Evolutionary conservation across 2,113 vertebrate species (phyloP).

Genomic region (Embiotoca jacksoni): DNA sequence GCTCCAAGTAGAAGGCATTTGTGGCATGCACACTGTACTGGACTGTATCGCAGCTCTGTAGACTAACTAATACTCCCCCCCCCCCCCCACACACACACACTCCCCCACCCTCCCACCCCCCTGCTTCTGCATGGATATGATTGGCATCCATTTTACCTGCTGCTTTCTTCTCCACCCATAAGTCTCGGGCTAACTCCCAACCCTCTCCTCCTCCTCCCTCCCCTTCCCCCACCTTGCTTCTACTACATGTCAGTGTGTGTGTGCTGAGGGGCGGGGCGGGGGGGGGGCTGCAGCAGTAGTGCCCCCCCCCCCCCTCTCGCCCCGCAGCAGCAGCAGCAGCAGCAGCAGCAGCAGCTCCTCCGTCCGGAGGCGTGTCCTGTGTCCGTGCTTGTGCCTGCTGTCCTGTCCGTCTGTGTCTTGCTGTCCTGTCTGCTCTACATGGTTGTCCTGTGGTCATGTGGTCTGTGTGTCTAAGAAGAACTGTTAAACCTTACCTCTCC

Average conservation of each 20-base stretch:
- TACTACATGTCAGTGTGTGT: slow-evolving; percentile 64
- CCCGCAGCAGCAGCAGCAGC: slow-evolving; percentile 59
- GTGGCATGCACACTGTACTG: slow-evolving; percentile 89
- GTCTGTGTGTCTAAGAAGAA: slow-evolving; percentile 67
- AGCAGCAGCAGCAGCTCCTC: slow-evolving; percentile 49
- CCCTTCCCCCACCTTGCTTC: slow-evolving; percentile 69
- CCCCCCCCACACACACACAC: slow-evolving; percentile 52
- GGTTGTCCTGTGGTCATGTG: slow-evolving; percentile 57
- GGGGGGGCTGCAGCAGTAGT: slow-evolving; percentile 30
- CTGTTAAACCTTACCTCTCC: slow-evolving; percentile 77
- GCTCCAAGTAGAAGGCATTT: slow-evolving; percentile 87
- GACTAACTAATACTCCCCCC: slow-evolving; percentile 81
- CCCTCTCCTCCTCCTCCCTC: slow-evolving; percentile 38
- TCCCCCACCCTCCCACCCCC: slow-evolving; percentile 55
- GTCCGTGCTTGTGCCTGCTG: slow-evolving; percentile 65
- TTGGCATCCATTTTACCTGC: slow-evolving; percentile 86
- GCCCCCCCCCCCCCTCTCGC: background rate
- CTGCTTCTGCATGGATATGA: slow-evolving; percentile 87
- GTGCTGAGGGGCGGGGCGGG: slow-evolving; percentile 12
- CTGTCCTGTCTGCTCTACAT: slow-evolving; percentile 62
- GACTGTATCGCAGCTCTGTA: slow-evolving; percentile 79
- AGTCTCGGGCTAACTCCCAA: slow-evolving; percentile 80
- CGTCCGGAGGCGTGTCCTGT: slow-evolving; percentile 66
- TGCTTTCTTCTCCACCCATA: slow-evolving; percentile 82
- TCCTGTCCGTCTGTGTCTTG: slow-evolving; percentile 64